These are phyloP conservation scores for Pachymerium ferrugineum DNA, from an alignment of 2,888 invertebrate genomes.

Conservation along the genomic window DNA sequence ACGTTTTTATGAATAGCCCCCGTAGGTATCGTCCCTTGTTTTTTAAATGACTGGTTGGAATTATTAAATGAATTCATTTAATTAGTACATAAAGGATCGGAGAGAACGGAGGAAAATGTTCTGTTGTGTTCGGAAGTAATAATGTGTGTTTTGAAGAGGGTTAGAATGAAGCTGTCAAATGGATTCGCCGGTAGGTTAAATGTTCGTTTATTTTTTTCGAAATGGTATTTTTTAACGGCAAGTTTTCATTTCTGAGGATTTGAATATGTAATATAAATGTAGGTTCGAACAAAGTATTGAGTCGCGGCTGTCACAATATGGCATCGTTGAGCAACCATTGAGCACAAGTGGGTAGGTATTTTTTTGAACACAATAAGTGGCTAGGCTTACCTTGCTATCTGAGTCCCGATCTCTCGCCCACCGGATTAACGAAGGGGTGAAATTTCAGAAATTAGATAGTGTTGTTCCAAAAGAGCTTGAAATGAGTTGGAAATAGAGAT, in stretches of 20 bases:
- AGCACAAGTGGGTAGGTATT: background rate
- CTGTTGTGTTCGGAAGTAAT: too few relatives aligned
- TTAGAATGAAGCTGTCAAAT: too few relatives aligned
- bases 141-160: too few relatives aligned
- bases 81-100: too few relatives aligned
- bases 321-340: slow-evolving; percentile 15
- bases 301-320: slow-evolving; percentile 17
- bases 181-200: background rate
- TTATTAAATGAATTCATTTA: too few relatives aligned
- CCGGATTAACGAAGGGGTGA: background rate
- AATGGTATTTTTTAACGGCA: background rate
- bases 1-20: too few relatives aligned
- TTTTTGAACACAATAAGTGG: background rate
- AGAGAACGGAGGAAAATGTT: too few relatives aligned
- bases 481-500: slow-evolving; percentile 19
- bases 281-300: background rate
- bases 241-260: background rate
- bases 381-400: background rate
- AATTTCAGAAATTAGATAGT: background rate
- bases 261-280: background rate
- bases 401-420: slow-evolving; percentile 11
- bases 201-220: background rate
- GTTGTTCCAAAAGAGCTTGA: slow-evolving; percentile 16
- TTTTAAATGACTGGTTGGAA: too few relatives aligned
- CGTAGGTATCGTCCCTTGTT: too few relatives aligned